Base-by-base conservation (phyloP, 2,888 invertebrate genomes). In the Diaprepes abbreviatus region DNA sequence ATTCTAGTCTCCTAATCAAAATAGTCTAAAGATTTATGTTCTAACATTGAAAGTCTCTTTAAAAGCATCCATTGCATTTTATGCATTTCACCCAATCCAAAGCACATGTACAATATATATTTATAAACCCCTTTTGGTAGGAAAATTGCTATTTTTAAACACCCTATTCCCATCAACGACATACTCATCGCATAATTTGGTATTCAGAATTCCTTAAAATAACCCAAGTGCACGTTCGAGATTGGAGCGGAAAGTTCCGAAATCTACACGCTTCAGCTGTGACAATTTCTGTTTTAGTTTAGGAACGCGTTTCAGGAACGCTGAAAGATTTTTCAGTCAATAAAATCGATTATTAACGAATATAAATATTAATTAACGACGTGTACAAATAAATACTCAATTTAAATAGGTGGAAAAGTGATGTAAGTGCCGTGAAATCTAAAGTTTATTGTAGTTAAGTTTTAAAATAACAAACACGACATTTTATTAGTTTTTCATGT, bases 251-350 rank as follows among this genome's bases (percentile, higher is more conserved):
- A 21, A 16, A 38, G 31, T 40, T 40, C 31, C n/a, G 24, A 43
- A 66, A 62, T 50, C 52, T 55, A 68, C 52, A 55, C 59, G 57
- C 63, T 58, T 59, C 60, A 74, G 77, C 73, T 79, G 78, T 79
- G 78, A 74, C 78, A 79, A 75, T 76, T 79, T 78, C 76, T 77
- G 75, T 70, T 73, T 72, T 75, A 77, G 75, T 75, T 76, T 74
- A 72, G 73, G 72, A 73, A 68, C 73, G 75, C 73, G 73, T 71
- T 71, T 71, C 70, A 64, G 73, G 58, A 62, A 70, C 48, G 70
- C 62, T 70, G 70, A 66, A 75, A 76, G 72, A 74, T 74, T 74
- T 75, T 73, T 70, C 52, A 67, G 64, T 67, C 74, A 64, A 69
- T 70, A 67, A 73, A 76, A 72, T 63, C 71, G 60, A 68, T 70